Evolutionary conservation across 2,888 invertebrate genomes (phyloP).

Genomic region (Pomacea canaliculata): DNA sequence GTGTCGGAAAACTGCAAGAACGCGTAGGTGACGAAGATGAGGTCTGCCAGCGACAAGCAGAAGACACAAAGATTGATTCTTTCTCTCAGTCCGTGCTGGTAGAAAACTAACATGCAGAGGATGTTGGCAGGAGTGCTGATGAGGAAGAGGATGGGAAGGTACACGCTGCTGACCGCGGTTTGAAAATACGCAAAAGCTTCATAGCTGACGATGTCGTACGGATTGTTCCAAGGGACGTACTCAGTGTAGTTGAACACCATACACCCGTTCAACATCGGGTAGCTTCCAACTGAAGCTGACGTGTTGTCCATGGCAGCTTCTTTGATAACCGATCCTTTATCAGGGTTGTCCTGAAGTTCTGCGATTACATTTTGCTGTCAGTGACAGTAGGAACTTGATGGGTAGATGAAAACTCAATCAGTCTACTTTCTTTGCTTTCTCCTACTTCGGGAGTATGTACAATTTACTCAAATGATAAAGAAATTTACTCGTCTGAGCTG

Average conservation of each 20-base stretch:
- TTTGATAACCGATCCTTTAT: no score
- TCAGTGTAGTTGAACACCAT: background rate
- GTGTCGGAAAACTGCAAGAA: background rate
- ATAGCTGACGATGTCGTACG: background rate
- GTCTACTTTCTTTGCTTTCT: no score
- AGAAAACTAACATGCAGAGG: background rate
- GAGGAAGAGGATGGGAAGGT: background rate
- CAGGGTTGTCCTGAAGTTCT: no score
- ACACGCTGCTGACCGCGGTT: background rate
- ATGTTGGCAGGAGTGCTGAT: background rate
- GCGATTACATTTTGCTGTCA: no score
- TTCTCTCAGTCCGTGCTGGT: background rate
- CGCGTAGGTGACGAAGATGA: background rate
- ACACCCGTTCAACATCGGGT: no score
- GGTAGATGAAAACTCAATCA: no score
- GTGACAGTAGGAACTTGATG: no score
- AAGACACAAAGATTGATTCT: background rate
- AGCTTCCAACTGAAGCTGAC: no score
- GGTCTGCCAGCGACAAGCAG: background rate
- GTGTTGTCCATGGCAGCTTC: no score
- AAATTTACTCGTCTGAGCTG: no score
- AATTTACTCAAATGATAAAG: no score
- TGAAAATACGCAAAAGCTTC: background rate
- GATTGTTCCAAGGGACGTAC: background rate
- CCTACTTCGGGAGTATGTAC: no score